Percentiles rank a stretch among this genome's conserved stretches.
Evolutionary conservation across 2,113 vertebrate species (phyloP).

Genomic region (Butorides virescens): DNA sequence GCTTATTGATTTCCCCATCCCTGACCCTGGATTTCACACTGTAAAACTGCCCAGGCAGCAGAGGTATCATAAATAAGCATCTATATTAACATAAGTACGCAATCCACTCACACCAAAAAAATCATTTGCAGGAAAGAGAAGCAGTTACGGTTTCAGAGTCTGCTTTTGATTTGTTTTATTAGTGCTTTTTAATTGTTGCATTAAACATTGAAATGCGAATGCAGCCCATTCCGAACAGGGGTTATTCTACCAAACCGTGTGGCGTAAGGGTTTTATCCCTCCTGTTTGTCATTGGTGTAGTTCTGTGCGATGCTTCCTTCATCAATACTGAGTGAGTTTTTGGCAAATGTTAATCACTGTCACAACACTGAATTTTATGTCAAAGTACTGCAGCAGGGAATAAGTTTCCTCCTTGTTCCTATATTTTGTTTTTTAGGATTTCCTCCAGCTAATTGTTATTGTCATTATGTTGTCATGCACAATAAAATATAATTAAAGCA

Average conservation of each 20-base stretch:
- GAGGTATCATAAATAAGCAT: neutral
- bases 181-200: neutral
- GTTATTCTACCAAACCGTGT: neutral
- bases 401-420: neutral
- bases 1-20: neutral
- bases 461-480: neutral
- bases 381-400: neutral
- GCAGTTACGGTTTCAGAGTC: neutral
- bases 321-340: neutral
- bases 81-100: neutral
- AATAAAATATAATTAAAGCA: constrained; percentile 38
- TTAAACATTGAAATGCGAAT: neutral
- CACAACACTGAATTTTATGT: neutral
- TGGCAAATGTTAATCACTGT: neutral
- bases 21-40: neutral
- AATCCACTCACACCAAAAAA: neutral
- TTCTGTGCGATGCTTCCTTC: neutral
- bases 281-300: neutral
- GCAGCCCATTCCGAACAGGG: neutral
- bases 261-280: neutral
- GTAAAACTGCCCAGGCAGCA: neutral
- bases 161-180: neutral
- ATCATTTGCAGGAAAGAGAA: neutral
- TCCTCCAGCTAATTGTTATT: constrained; percentile 10
- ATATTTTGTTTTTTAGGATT: neutral